Evolutionary conservation across 2,797 vertebrate species (phyloP), one percentile per base, ranked within the genome.

Genomic region (Oreonectes daqikongensis): DNA sequence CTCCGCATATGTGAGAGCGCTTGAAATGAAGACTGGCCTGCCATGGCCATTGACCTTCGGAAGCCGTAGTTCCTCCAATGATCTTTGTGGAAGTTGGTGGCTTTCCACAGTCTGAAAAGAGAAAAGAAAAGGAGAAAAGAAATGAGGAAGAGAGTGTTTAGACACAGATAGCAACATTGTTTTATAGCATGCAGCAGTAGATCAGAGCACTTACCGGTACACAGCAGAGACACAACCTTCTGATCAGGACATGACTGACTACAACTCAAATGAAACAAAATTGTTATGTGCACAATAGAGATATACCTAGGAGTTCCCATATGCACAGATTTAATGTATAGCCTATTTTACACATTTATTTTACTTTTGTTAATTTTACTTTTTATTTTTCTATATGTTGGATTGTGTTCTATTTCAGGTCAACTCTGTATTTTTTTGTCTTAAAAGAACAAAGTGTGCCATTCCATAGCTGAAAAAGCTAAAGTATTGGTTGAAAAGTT

Each of bases 31-130:
- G 92, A 4, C 94, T 95, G 63, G 90, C 90, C 81, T 95, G 95
- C 95, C 95, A 95, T 0, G 94, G 95, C 94, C 94, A 95, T n/a
- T 91, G 91, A 67, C 75, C 93, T 48, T 84, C 77, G 0, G 75
- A 64, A 1, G 93, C 87, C 75, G 84, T 80, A 0, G 66, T 84
- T 2, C 95, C 95, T 0, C 93, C 94, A 1, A 95, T 88, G 32
- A 95, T 95, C 69, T 92, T 85, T 32, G 88, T 87, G 70, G 87
- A 83, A 24, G 69, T 79, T 72, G 90, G 82, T 79, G 90, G 85
- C 60, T 4, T 48, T 26, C 95, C 95, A 0, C 95, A 95, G 74
- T 91, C 95, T 95, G 82, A 5, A 38, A 3, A 55, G 22, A 65
- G 60, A 61, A 40, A 77, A 2, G n/a, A n/a, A 14, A 57, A 81